phyloP scores from a whole-genome alignment of 2,113 vertebrate species.

The Corynorhinus townsendii region DNA sequence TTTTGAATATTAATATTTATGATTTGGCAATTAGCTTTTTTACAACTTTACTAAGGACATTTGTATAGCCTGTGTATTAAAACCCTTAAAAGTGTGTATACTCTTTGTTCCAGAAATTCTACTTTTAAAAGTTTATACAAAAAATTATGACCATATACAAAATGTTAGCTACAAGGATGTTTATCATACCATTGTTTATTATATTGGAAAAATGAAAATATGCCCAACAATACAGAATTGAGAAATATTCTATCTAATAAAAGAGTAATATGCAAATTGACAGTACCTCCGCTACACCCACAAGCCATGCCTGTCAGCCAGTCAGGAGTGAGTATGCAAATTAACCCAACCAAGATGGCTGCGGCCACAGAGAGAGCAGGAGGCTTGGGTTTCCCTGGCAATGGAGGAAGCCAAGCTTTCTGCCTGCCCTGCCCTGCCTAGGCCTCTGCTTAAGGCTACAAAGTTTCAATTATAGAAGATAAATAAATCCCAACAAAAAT shows the following conservation, averaged over 20 bases:
- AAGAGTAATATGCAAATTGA: too few species aligned
- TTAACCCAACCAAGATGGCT: too few species aligned
- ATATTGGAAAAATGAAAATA: not conserved
- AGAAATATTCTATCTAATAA: not conserved
- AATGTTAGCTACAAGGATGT: not conserved
- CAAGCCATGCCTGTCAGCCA: too few species aligned
- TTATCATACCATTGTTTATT: not conserved
- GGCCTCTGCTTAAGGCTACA: too few species aligned
- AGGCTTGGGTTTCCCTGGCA: too few species aligned
- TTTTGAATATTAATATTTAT: slow-evolving; percentile 21
- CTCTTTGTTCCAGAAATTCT: not conserved
- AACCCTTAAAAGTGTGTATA: not conserved
- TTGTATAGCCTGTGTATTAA: not conserved
- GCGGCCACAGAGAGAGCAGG: too few species aligned
- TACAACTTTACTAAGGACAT: not conserved
- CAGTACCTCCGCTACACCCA: too few species aligned
- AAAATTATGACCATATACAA: not conserved
- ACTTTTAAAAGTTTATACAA: not conserved
- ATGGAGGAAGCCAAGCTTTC: too few species aligned
- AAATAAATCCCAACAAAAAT: too few species aligned
- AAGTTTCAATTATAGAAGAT: too few species aligned
- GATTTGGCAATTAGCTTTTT: not conserved
- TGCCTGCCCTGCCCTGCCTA: too few species aligned
- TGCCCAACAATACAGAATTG: not conserved
- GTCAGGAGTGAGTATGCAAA: too few species aligned